Percentiles rank a stretch among this genome's conserved stretches.
Conservation (phyloP, 2,797 vertebrate species). For the Argya squamiceps region DNA sequence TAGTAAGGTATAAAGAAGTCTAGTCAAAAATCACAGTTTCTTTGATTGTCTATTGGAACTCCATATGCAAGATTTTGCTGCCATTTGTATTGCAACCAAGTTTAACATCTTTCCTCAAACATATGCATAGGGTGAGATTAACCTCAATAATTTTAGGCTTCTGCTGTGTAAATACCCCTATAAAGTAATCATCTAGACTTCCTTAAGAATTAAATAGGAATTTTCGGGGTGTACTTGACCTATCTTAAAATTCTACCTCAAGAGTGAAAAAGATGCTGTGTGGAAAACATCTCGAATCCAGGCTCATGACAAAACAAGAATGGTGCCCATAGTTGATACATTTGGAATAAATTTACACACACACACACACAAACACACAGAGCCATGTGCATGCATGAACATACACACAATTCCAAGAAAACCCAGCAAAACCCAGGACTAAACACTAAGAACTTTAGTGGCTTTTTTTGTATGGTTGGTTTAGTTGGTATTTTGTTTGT, state of each 20-base stretch:
- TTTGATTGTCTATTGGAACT: neutral
- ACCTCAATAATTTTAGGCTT: neutral
- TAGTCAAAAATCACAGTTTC: neutral
- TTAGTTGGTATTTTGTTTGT: neutral
- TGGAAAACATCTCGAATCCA: neutral
- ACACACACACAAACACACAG: neutral
- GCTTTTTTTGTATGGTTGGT: accelerated
- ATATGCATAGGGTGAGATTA: neutral
- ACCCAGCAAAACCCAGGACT: accelerated
- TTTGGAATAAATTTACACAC: neutral
- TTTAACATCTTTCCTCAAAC: neutral
- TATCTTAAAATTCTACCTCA: neutral
- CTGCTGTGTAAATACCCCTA: neutral
- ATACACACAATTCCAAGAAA: accelerated
- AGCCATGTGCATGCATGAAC: accelerated
- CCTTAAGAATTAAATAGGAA: neutral
- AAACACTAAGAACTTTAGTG: neutral
- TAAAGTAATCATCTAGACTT: neutral
- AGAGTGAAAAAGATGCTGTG: neutral
- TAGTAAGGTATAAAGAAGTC: neutral
- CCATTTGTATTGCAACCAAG: neutral
- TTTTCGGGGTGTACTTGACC: neutral
- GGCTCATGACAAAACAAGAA: neutral
- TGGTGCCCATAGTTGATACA: accelerated
- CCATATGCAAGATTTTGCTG: neutral